These are phyloP conservation scores for Invenusta paracnida DNA, from an alignment of 2,888 invertebrate genomes.

Conservation along the genomic window DNA sequence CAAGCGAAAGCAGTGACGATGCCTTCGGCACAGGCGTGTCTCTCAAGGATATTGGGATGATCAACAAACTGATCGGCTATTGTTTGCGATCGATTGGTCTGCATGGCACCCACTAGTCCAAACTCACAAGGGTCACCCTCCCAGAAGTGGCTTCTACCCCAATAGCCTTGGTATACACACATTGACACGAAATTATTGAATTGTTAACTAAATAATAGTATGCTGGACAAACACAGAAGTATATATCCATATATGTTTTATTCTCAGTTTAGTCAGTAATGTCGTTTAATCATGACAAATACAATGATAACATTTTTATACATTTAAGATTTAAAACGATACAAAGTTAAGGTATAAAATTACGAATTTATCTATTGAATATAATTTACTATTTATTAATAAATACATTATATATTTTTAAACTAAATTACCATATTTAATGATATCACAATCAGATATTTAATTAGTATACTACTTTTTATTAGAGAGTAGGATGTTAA, in stretches of 20 bases:
- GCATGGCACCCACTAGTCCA: constrained; percentile 72
- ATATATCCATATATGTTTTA: too few relatives aligned
- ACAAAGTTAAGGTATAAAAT: not conserved
- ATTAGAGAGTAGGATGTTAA: not conserved
- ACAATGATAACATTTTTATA: too few relatives aligned
- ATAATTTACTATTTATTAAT: too few relatives aligned
- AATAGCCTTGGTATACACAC: constrained; percentile 62
- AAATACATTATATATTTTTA: not conserved
- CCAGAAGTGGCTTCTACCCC: constrained; percentile 65
- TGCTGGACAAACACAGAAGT: too few relatives aligned
- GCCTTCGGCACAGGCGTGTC: constrained; percentile 62
- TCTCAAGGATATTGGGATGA: constrained; percentile 66
- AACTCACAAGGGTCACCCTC: constrained; percentile 71
- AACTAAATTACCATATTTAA: not conserved
- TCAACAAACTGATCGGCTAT: not conserved
- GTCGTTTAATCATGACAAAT: too few relatives aligned
- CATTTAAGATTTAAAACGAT: not conserved
- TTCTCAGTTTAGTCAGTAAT: too few relatives aligned
- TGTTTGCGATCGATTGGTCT: not conserved
- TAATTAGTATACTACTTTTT: not conserved
- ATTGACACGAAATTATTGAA: too few relatives aligned
- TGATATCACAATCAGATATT: not conserved
- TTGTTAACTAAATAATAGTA: too few relatives aligned
- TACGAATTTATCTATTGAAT: not conserved
- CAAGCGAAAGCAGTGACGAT: constrained; percentile 76